Base-by-base conservation (phyloP, 2,113 vertebrate species). In the Pyxicephalus adspersus region DNA sequence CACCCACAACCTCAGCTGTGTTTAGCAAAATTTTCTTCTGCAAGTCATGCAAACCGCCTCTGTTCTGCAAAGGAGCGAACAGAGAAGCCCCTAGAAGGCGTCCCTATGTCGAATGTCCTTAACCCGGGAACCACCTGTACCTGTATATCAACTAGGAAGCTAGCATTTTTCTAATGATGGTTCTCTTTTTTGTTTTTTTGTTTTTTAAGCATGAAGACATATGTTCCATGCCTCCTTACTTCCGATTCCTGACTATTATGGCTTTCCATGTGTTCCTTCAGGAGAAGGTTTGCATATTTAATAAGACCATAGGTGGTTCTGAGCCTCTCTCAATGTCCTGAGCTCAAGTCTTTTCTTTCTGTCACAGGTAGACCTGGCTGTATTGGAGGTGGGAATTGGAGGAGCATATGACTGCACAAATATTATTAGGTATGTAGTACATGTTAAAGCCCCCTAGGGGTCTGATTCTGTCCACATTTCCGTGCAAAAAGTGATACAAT, bases 321-420 rank as follows among this genome's bases (percentile, higher is more conserved):
- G 2, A 19, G 11, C 19, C 11, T 13, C 3, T 2, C 2, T 4
- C 2, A 23, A 1, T 28, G 2, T 26, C 26, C 4, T 45, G 22
- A 68, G 22, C 26, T 55, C 1, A 28, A 0, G 19, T 45, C 20
- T 22, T 45, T 23, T 58, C 17, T 54, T 9, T 72, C 20, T 60
- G 29, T 83, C 20, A 63, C 85, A 97, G 96, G 95, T 97, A 79
- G 95, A 97, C 79, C 83, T 97, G 83, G 95, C 97, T 0, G 91
- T 99, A 70, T 87, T 99, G 65, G 98, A 99, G 86, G 98, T 99
- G 70, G 98, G 98, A 57, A 98, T 99, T 0, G 98, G 98, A 0
- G 98, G 98, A 0, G 94, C 97, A 0, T 99, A 95, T 0, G 98
- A 99, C 86, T 96, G 95, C 83, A 99, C 98, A n/a, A 99, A 99